A percentile compares a stretch with the other conserved stretches of the same genome.
Evolutionary conservation across 2,113 vertebrate genomes (phyloP).

Genomic region (Catharus bicknelli): DNA sequence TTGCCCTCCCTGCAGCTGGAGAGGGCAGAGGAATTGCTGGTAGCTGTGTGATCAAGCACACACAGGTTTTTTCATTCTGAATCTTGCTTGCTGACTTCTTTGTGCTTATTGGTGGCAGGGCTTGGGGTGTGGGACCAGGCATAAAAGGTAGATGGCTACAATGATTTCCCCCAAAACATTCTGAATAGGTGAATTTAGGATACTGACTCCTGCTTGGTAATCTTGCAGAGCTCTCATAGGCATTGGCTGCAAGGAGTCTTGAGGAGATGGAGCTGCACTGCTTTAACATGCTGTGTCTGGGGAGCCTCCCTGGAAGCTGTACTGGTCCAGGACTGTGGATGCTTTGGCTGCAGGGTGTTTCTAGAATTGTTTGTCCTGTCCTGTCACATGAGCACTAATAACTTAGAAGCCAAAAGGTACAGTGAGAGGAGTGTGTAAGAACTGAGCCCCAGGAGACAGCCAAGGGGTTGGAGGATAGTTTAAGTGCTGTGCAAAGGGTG

Average conservation of each 20-base stretch:
- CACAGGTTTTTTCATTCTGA: not conserved
- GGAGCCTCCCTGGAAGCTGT: not conserved
- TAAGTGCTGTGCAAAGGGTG: not conserved
- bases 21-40: not conserved
- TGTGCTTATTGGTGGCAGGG: slow-evolving; percentile 22
- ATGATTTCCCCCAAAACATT: not conserved
- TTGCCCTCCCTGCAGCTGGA: not conserved
- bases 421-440: not conserved
- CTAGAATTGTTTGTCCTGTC: not conserved
- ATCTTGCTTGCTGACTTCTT: slow-evolving; percentile 39
- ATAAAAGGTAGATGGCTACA: not conserved
- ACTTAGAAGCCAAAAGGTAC: not conserved
- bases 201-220: not conserved
- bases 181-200: not conserved
- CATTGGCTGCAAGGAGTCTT: not conserved
- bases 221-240: not conserved
- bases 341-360: not conserved
- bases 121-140: not conserved
- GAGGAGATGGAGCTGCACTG: not conserved
- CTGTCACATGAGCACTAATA: not conserved
- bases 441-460: not conserved
- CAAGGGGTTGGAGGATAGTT: not conserved
- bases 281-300: not conserved
- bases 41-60: not conserved
- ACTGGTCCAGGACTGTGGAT: not conserved